Evolutionary conservation across 2,888 invertebrate genomes (phyloP).

Genomic region (Cynaeus angustus): DNA sequence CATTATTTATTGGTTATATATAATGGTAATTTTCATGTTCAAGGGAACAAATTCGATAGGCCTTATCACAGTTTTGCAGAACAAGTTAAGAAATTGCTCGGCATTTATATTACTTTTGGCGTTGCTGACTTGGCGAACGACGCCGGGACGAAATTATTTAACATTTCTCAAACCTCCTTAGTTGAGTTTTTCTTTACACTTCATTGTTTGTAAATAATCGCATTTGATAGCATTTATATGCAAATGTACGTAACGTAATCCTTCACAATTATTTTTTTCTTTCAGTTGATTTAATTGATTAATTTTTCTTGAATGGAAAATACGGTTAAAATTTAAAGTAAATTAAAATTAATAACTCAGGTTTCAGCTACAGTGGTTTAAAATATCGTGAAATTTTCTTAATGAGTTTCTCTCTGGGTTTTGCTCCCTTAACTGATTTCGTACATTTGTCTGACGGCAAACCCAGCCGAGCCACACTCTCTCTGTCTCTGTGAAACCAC

Average conservation of each 20-base stretch:
- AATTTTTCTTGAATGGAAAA: slow-evolving; percentile 43
- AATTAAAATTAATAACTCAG: slow-evolving; percentile 54
- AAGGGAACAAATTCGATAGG: slow-evolving; percentile 46
- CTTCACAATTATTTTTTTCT: slow-evolving; percentile 45
- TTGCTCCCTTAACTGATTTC: slow-evolving; percentile 57
- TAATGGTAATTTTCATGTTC: slow-evolving; percentile 49
- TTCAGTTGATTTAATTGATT: slow-evolving; percentile 44
- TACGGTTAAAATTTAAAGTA: slow-evolving; percentile 43
- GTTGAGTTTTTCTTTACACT: slow-evolving; percentile 23
- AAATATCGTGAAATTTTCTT: slow-evolving; percentile 54
- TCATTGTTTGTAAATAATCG: slow-evolving; percentile 38
- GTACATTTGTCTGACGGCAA: slow-evolving; percentile 56
- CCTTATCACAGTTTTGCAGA: slow-evolving; percentile 56
- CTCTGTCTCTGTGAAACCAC: slow-evolving; percentile 54
- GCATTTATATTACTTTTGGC: slow-evolving; percentile 38
- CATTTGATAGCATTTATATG: slow-evolving; percentile 26
- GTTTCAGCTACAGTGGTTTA: slow-evolving; percentile 49
- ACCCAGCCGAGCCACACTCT: slow-evolving; percentile 48
- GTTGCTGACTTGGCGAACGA: slow-evolving; percentile 35
- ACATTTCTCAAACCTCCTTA: slow-evolving; percentile 25
- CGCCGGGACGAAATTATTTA: slow-evolving; percentile 25
- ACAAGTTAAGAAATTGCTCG: slow-evolving; percentile 50
- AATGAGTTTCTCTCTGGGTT: slow-evolving; percentile 56
- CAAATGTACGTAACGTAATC: slow-evolving; percentile 29
- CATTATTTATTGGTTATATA: slow-evolving; percentile 55